Conservation (phyloP, 2,888 invertebrate genomes). For the Aspidiotus destructor region DNA sequence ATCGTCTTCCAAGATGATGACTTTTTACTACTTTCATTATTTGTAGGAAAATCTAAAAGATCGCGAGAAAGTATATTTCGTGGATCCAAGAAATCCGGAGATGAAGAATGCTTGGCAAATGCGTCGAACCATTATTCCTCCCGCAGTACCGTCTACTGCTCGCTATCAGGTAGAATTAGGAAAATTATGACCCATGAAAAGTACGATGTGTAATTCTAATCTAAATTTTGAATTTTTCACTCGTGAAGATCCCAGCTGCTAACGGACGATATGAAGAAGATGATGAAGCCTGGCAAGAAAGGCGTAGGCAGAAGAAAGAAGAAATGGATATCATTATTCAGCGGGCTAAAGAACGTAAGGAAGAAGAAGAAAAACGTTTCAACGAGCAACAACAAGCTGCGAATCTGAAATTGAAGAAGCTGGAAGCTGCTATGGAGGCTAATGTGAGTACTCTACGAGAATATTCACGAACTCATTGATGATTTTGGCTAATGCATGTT, state of each 20-base stretch:
- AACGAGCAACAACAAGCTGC: constrained; percentile 55
- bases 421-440: constrained; percentile 38
- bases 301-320: constrained; percentile 20
- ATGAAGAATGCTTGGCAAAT: constrained; percentile 19
- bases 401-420: constrained; percentile 55
- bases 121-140: constrained; percentile 8
- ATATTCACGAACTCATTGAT: no score
- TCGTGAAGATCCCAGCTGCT: background rate
- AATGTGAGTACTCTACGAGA: background rate
- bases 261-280: constrained; percentile 21
- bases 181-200: background rate
- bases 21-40: background rate
- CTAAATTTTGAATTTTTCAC: background rate
- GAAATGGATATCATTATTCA: constrained; percentile 31
- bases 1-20: no score
- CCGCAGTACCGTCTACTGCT: background rate
- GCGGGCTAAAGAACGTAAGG: constrained; percentile 34
- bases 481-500: no score
- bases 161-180: constrained; percentile 17
- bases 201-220: background rate
- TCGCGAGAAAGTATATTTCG: constrained; percentile 13
- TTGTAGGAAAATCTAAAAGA: constrained; percentile 25
- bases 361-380: constrained; percentile 49
- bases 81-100: constrained; percentile 5
- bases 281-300: constrained; percentile 30